Percentiles rank a stretch among this genome's conserved stretches.
Conservation (phyloP, 2,888 invertebrate species). For the Entomobrya multifasciata region DNA sequence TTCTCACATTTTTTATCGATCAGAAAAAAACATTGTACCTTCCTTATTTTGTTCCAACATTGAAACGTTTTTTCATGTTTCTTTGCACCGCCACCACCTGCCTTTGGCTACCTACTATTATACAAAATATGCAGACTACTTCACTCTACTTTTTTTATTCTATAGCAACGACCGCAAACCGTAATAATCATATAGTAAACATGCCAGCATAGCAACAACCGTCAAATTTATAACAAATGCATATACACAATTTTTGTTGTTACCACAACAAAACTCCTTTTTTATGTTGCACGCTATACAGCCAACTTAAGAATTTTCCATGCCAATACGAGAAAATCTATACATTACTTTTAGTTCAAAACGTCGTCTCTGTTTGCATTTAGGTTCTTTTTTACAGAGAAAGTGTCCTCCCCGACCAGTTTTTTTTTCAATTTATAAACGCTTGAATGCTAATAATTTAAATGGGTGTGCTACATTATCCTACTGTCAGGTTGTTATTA, state of each 20-base stretch:
- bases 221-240: neutral
- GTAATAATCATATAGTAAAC: neutral
- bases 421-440: too few species aligned
- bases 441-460: too few species aligned
- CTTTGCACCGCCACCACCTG: neutral
- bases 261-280: conserved; percentile 38
- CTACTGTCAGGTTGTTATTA: too few species aligned
- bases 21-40: conserved; percentile 15
- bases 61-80: too few species aligned
- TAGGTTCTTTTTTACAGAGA: too few species aligned
- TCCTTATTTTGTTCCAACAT: neutral
- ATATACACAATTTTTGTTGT: conserved; percentile 25
- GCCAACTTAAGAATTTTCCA: too few species aligned
- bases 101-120: neutral
- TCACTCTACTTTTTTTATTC: neutral
- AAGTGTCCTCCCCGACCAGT: too few species aligned
- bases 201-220: conserved; percentile 25
- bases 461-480: too few species aligned
- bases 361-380: too few species aligned
- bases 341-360: neutral
- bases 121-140: conserved; percentile 1
- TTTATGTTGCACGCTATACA: neutral
- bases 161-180: conserved; percentile 1
- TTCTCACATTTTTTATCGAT: conserved; percentile 36
- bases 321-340: too few species aligned